These are phyloP conservation scores for Pycnomerus fuliginosus DNA, from an alignment of 2,888 invertebrate species.

Conservation along the genomic window DNA sequence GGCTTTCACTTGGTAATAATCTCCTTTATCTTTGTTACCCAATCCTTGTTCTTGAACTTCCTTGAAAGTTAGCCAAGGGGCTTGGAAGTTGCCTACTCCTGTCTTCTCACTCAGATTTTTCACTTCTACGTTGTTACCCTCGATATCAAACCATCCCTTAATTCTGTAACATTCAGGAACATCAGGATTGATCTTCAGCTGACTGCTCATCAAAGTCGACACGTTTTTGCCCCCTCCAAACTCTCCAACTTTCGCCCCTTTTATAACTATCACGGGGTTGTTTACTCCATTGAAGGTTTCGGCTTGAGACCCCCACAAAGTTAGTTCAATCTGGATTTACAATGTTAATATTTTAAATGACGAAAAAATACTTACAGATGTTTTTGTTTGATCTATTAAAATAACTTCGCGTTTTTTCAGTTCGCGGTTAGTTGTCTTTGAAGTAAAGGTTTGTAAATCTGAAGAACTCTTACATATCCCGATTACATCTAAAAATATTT, in stretches of 20 bases:
- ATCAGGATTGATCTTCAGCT: constrained; percentile 84
- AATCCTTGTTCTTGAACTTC: constrained; percentile 72
- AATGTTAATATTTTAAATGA: not conserved
- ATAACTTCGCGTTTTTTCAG: constrained; percentile 86
- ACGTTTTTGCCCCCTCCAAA: constrained; percentile 81
- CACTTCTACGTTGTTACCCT: constrained; percentile 63
- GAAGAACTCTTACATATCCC: constrained; percentile 77
- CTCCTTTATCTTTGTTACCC: constrained; percentile 74
- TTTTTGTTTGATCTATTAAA: constrained; percentile 81
- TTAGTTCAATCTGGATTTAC: constrained; percentile 65
- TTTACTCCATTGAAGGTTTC: constrained; percentile 75
- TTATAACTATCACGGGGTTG: constrained; percentile 82
- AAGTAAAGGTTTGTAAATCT: constrained; percentile 72
- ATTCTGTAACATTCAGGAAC: constrained; percentile 81
- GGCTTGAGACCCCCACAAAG: constrained; percentile 90
- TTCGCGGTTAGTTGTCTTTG: constrained; percentile 75
- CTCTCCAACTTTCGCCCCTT: constrained; percentile 82
- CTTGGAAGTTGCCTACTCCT: constrained; percentile 34
- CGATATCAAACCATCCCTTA: constrained; percentile 89
- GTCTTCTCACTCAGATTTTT: constrained; percentile 66
- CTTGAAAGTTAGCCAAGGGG: constrained; percentile 74
- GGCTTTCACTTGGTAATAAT: constrained; percentile 78
- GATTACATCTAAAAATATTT: constrained; percentile 79
- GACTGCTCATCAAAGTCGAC: constrained; percentile 58
- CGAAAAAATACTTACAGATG: constrained; percentile 56